Conservation (phyloP, 1,140 invertebrate genomes). For the Magallana angulata region DNA sequence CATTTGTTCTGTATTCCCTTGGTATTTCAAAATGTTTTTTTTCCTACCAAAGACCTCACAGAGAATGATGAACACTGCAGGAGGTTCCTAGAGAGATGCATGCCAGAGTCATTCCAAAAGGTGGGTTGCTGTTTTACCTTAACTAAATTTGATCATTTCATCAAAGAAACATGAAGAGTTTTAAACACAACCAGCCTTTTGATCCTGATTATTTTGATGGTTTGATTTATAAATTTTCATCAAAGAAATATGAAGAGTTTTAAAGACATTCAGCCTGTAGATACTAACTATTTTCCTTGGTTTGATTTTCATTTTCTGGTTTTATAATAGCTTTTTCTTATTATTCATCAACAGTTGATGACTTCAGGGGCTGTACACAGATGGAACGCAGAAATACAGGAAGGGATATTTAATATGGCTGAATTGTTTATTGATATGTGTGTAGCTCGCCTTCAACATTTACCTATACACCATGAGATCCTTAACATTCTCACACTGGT, state of each 20-base stretch:
- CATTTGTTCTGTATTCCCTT: no score
- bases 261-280: no score
- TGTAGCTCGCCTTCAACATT: slow-evolving; percentile 78
- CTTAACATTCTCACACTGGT: slow-evolving; percentile 78
- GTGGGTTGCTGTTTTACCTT: slow-evolving; percentile 57
- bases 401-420: slow-evolving; percentile 82
- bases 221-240: no score
- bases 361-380: slow-evolving; percentile 80
- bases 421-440: slow-evolving; percentile 81
- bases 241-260: no score
- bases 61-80: slow-evolving; percentile 81
- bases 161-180: no score
- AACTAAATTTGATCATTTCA: no score
- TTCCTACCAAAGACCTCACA: slow-evolving; percentile 73
- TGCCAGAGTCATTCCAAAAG: slow-evolving; percentile 82
- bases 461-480: slow-evolving; percentile 75
- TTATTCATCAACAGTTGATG: slow-evolving; percentile 74
- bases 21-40: background rate
- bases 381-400: slow-evolving; percentile 82
- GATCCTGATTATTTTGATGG: no score
- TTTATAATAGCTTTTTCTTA: background rate
- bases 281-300: no score
- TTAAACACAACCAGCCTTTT: no score
- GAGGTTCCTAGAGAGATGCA: slow-evolving; percentile 80
- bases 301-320: background rate